A percentile compares a stretch with the other conserved stretches of the same genome.
phyloP scores from a whole-genome alignment of 1,140 invertebrate genomes.

The Adelges cooleyi region DNA sequence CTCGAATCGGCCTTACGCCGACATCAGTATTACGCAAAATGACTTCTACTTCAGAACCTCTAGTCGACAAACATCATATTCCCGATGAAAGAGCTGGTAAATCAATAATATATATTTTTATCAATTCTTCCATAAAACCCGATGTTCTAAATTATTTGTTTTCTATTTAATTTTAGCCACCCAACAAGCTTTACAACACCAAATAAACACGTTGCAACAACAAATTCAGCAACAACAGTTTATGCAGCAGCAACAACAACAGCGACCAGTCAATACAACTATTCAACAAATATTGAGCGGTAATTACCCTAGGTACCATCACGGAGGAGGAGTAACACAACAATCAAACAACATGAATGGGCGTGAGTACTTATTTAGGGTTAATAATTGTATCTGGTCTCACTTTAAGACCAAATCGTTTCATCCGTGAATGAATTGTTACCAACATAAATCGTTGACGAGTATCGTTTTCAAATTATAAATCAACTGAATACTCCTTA shows the following conservation, averaged over 20 bases:
- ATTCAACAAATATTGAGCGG: slow-evolving; percentile 27
- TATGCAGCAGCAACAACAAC: slow-evolving; percentile 33
- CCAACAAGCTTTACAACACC: slow-evolving; percentile 12
- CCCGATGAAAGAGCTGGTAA: slow-evolving; percentile 7
- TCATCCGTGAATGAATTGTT: too few species aligned
- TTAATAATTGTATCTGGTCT: too few species aligned
- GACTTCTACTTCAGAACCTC: slow-evolving; percentile 38
- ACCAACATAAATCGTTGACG: too few species aligned
- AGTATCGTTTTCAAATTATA: too few species aligned
- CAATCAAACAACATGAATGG: not conserved
- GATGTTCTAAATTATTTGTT: not conserved
- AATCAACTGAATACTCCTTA: too few species aligned
- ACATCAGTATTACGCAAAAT: slow-evolving; percentile 29
- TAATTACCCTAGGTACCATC: slow-evolving; percentile 8
- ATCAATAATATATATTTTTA: not conserved
- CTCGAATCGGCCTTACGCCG: slow-evolving; percentile 17
- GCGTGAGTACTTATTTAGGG: too few species aligned
- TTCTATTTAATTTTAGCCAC: not conserved
- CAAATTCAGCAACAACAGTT: slow-evolving; percentile 25
- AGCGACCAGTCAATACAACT: slow-evolving; percentile 37
- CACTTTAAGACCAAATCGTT: too few species aligned
- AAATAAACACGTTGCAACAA: slow-evolving; percentile 32
- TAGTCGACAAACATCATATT: slow-evolving; percentile 28
- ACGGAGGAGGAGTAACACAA: not conserved
- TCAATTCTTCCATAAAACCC: too few species aligned